These are phyloP conservation scores for Lucilia sericata DNA, from an alignment of 1,140 invertebrate species.

Conservation along the genomic window DNA sequence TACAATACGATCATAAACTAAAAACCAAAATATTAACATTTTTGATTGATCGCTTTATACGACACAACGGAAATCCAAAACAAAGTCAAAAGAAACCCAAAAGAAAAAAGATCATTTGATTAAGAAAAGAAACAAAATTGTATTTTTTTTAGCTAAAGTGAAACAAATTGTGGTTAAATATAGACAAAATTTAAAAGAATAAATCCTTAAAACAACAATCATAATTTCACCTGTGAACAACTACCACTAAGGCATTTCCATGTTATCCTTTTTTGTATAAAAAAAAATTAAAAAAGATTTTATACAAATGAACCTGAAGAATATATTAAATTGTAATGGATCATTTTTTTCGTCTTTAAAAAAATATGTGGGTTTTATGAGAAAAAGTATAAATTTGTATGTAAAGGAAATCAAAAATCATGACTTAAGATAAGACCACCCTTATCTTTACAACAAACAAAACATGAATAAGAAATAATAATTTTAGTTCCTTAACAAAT, in stretches of 20 bases:
- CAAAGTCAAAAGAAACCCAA: not conserved
- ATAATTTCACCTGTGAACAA: constrained; percentile 40
- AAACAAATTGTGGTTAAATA: constrained; percentile 22
- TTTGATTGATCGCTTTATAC: constrained; percentile 67
- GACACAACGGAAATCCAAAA: not conserved
- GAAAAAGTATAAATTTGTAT: not conserved
- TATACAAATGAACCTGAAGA: constrained; percentile 25
- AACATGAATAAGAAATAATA: not conserved
- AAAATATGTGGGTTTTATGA: constrained; percentile 14
- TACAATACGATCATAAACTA: constrained; percentile 54
- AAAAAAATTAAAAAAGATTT: not conserved
- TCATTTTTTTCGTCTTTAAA: constrained; percentile 46
- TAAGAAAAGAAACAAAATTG: constrained; percentile 22
- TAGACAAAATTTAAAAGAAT: not conserved
- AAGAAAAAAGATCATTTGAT: constrained; percentile 29
- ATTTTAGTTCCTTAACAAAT: not conserved
- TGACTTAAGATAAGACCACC: constrained; percentile 64
- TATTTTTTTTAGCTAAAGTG: not conserved
- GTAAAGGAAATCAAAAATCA: constrained; percentile 63
- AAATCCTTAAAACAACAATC: constrained; percentile 1
- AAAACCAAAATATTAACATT: constrained; percentile 60
- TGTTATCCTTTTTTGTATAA: not conserved
- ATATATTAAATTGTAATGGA: constrained; percentile 21
- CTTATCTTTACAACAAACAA: constrained; percentile 40
- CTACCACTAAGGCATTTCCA: not conserved